These are phyloP conservation scores for Cryptotis parvus DNA, from an alignment of 2,113 vertebrate genomes.

Conservation along the genomic window DNA sequence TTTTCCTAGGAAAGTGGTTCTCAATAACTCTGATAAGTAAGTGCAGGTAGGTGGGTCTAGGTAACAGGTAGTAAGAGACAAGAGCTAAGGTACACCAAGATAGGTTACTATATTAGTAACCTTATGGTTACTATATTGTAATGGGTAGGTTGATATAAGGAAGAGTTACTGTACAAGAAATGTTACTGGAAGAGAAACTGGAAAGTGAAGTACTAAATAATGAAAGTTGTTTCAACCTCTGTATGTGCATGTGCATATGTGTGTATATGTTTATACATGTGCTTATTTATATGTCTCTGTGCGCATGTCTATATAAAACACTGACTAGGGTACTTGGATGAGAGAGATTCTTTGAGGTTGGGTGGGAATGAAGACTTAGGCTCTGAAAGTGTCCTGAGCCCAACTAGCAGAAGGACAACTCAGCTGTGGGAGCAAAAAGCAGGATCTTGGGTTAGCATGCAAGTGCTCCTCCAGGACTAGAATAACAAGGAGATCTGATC, in stretches of 20 bases:
- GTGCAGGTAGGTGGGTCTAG: background rate
- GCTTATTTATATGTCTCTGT: too few species aligned
- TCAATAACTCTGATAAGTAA: background rate
- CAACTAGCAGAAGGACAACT: background rate
- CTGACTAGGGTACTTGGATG: background rate
- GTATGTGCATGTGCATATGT: background rate
- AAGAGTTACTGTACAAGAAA: too few species aligned
- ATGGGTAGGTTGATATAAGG: background rate
- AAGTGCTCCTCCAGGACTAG: background rate
- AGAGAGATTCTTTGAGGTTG: background rate
- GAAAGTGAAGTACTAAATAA: background rate
- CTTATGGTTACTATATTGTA: background rate
- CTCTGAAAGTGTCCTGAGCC: background rate
- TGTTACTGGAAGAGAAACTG: slow-evolving; percentile 1
- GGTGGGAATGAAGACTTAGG: background rate
- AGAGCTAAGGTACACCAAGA: background rate
- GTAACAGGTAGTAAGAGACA: background rate
- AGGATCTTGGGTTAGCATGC: background rate
- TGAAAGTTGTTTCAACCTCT: background rate
- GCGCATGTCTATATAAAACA: too few species aligned
- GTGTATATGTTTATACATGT: background rate
- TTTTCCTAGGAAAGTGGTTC: background rate
- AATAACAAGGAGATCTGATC: background rate
- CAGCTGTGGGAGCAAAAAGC: background rate
- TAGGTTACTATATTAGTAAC: too few species aligned